Percentiles rank a stretch among this genome's conserved stretches.
Evolutionary conservation across 2,888 invertebrate species (phyloP).

Genomic region (Trissolcus brochymenae): DNA sequence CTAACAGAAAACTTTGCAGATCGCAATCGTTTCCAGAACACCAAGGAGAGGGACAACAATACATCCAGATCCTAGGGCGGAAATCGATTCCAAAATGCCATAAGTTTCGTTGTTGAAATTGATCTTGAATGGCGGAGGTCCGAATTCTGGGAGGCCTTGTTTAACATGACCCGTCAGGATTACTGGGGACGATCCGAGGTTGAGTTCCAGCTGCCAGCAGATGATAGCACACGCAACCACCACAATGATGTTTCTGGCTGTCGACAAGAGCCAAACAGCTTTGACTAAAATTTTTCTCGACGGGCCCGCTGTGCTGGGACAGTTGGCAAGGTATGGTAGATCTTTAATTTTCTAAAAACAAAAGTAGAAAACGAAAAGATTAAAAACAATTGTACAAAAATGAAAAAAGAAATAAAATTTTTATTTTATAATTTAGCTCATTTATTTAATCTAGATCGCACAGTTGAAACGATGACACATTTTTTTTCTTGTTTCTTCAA

Average conservation of each 20-base stretch:
- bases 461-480: too few relatives aligned
- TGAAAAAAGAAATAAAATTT: too few relatives aligned
- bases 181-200: conserved; percentile 80
- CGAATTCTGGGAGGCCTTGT: conserved; percentile 82
- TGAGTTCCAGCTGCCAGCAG: conserved; percentile 82
- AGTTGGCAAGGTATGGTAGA: conserved; percentile 77
- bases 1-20: conserved; percentile 84
- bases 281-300: conserved; percentile 78
- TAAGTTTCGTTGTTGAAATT: conserved; percentile 79
- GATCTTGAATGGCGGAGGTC: conserved; percentile 82
- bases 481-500: too few relatives aligned
- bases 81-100: conserved; percentile 79
- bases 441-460: too few relatives aligned
- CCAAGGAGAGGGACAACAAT: conserved; percentile 83
- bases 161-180: conserved; percentile 84
- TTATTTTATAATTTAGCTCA: too few relatives aligned
- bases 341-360: conserved; percentile 84
- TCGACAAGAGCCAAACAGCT: conserved; percentile 84
- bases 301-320: conserved; percentile 75
- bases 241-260: conserved; percentile 86
- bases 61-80: conserved; percentile 81
- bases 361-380: neutral
- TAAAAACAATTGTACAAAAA: neutral
- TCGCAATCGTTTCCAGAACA: conserved; percentile 83
- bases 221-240: conserved; percentile 83